Base-by-base conservation (phyloP, 2,888 invertebrate genomes). In the Colletes collaris region DNA sequence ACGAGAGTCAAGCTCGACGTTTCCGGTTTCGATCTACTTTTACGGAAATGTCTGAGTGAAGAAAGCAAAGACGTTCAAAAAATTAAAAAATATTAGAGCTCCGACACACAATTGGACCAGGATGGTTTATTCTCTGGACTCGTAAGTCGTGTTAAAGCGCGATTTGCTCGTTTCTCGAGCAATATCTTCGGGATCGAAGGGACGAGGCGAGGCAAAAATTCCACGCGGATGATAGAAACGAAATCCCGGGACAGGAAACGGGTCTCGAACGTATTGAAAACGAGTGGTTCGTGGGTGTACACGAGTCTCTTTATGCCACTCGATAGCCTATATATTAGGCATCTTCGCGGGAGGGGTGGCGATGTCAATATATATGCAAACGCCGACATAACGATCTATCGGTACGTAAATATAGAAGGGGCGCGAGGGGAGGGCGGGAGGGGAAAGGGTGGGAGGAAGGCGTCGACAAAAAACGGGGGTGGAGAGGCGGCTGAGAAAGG, bases 311-410 rank as follows among this genome's bases (percentile, higher is more conserved):
- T 76, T 16, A 59, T 68, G 62, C 65, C 67, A 69, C 53, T 71
- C 64, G 71, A 73, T 81, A 85, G 71, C 78, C 79, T 72, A 79
- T 82, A 86, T 74, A 85, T 81, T 82, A 83, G 71, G 74, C 86
- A 77, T 85, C 85, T 81, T 81, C 82, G 78, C 72, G 80, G 86
- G 71, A 84, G 84, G 89, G 87, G 87, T 88, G 86, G 90, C 88
- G 88, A 90, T 89, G 90, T 90, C 92, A 92, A 92, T 92, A 92
- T 92, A 92, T 92, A 92, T 92, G 92, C 92, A 91, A 92, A 92
- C 90, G 89, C 86, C 92, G 89, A 90, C 91, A 89, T 92, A 92
- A 92, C 92, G 92, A 92, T 92, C 92, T 92, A 92, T 92, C 89
- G 92, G 92, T 92, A 92, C 90, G 91, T 91, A 92, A 91, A 91